Conservation (phyloP, 2,888 invertebrate genomes). For the Troides oblongomaculatus region DNA sequence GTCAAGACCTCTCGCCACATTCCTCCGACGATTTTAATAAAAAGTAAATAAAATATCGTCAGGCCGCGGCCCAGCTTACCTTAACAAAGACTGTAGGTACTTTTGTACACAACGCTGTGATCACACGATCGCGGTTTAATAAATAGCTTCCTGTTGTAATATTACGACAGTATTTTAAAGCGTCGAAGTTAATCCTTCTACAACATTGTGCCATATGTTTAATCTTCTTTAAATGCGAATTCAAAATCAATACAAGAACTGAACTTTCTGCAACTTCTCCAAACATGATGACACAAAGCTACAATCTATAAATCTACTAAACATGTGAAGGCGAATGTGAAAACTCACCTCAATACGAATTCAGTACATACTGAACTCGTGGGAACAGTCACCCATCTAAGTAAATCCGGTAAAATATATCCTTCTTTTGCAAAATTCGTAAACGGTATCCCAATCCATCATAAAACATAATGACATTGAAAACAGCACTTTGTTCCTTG, state of each 20-base stretch:
- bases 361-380: conserved; percentile 4
- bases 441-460: too few relatives aligned
- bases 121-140: conserved; percentile 64
- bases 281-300: conserved; percentile 6
- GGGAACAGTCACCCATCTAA: not conserved
- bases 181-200: not conserved
- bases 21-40: conserved; percentile 33
- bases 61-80: conserved; percentile 35
- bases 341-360: conserved; percentile 13
- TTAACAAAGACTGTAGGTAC: conserved; percentile 46
- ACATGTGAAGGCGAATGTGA: conserved; percentile 24
- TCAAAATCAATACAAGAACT: not conserved
- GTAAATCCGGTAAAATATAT: not conserved
- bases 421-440: too few relatives aligned
- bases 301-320: conserved; percentile 15
- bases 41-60: conserved; percentile 37
- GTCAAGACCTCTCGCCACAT: conserved; percentile 36
- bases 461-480: not conserved
- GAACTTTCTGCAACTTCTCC: not conserved
- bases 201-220: not conserved
- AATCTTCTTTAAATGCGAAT: not conserved
- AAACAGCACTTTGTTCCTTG: not conserved
- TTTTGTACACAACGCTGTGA: conserved; percentile 58
- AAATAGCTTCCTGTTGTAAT: conserved; percentile 67
- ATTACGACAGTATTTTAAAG: conserved; percentile 49